Evolutionary conservation across 2,113 vertebrate species (phyloP).

Genomic region (Plecotus auritus): DNA sequence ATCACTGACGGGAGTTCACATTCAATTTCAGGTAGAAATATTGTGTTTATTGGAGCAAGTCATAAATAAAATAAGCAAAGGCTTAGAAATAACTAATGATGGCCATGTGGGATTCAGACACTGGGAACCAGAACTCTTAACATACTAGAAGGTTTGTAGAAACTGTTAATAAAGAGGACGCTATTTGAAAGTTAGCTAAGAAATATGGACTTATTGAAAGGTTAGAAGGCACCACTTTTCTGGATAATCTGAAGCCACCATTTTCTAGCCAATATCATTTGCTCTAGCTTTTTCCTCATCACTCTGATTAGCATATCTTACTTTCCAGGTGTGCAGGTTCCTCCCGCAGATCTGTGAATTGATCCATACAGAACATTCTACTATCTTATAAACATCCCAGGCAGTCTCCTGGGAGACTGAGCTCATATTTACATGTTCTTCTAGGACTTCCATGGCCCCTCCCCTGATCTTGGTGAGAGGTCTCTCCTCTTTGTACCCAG

Average conservation of each 20-base stretch:
- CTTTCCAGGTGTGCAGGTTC: background rate
- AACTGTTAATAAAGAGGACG: constrained; percentile 36
- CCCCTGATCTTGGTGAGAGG: background rate
- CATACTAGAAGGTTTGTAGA: background rate
- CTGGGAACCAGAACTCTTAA: constrained; percentile 21
- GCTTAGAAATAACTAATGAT: constrained; percentile 4
- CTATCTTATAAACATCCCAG: background rate
- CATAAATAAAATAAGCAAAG: constrained; percentile 57
- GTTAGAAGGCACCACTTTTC: background rate
- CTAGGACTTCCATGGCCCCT: background rate
- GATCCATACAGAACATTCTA: background rate
- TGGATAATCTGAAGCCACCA: background rate
- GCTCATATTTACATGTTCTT: background rate
- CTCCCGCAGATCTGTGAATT: background rate
- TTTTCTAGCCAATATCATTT: background rate
- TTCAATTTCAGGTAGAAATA: constrained; percentile 48
- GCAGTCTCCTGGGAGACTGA: background rate
- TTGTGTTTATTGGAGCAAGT: constrained; percentile 50
- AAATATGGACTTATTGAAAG: background rate
- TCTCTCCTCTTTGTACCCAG: background rate
- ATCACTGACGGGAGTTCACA: constrained; percentile 58
- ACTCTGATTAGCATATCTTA: background rate
- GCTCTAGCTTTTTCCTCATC: background rate
- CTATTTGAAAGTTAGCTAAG: background rate
- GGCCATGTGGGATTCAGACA: constrained; percentile 26